Conservation (phyloP, 2,888 invertebrate species). For the Drosophila austrosaltans region DNA sequence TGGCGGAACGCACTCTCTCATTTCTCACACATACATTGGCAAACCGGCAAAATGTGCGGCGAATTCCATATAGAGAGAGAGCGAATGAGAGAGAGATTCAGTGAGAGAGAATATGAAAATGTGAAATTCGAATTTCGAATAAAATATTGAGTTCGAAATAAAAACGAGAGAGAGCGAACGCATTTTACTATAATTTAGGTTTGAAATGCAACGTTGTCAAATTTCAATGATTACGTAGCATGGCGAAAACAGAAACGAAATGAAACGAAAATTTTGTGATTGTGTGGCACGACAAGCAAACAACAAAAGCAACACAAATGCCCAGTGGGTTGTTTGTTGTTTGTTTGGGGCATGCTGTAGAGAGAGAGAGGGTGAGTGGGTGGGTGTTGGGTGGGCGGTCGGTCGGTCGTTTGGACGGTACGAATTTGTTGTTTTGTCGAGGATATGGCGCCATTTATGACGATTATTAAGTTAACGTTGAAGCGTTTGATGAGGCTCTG, state of each 20-base stretch:
- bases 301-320: conserved; percentile 46
- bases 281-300: neutral
- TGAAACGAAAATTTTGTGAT: conserved; percentile 8
- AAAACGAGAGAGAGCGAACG: conserved; percentile 28
- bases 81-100: neutral
- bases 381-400: neutral
- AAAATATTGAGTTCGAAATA: conserved; percentile 73
- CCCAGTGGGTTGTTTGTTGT: conserved; percentile 51
- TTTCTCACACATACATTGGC: conserved; percentile 22
- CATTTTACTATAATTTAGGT: conserved; percentile 64
- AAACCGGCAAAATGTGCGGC: conserved; percentile 38
- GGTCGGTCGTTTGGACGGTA: neutral
- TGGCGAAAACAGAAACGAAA: conserved; percentile 61
- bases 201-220: conserved; percentile 61
- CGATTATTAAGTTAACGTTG: conserved; percentile 60
- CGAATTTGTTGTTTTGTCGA: conserved; percentile 14
- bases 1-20: conserved; percentile 4
- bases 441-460: conserved; percentile 71
- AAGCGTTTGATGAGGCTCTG: conserved; percentile 47
- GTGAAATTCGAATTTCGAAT: conserved; percentile 72
- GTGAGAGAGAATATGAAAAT: conserved; percentile 23
- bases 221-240: conserved; percentile 68
- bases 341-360: no score
- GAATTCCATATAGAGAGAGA: conserved; percentile 32
- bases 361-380: neutral